Conservation (phyloP, 2,113 vertebrate genomes). For the Chaenogobius annularis region DNA sequence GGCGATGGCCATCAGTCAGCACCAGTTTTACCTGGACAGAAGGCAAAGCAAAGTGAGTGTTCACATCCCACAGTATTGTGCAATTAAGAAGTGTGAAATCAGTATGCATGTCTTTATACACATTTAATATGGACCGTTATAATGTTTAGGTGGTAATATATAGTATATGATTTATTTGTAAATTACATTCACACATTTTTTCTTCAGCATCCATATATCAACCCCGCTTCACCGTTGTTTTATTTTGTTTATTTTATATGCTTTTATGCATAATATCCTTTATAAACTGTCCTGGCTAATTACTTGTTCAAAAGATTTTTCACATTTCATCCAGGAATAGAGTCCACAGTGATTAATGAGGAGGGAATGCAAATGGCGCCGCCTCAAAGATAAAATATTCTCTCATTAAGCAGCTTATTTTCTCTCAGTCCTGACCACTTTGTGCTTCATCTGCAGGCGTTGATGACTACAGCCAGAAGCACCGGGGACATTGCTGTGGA, state of each 20-base stretch:
- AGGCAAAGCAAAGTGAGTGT: constrained; percentile 98
- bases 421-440: constrained; percentile 2
- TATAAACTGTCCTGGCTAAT: neutral
- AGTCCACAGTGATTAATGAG: constrained; percentile 55
- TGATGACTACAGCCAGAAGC: constrained; percentile 89
- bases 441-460: constrained; percentile 77
- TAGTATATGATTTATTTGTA: too few species aligned
- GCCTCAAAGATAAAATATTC: constrained; percentile 51
- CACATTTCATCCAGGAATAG: constrained; percentile 58
- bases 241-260: neutral
- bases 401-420: neutral
- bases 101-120: too few species aligned
- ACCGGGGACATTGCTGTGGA: constrained; percentile 93
- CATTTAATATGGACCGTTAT: too few species aligned
- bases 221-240: neutral
- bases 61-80: constrained; percentile 22
- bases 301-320: constrained; percentile 32
- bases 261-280: neutral
- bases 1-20: constrained; percentile 99
- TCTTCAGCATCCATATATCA: too few species aligned
- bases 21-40: constrained; percentile 98
- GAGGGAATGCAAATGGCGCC: constrained; percentile 40
- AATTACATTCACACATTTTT: too few species aligned
- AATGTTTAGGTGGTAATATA: too few species aligned
- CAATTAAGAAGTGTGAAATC: too few species aligned